Percentiles rank a stretch among this genome's conserved stretches.
These are phyloP conservation scores for Aphelenchoides avenae DNA, from an alignment of 1,140 invertebrate genomes.

Conservation along the genomic window DNA sequence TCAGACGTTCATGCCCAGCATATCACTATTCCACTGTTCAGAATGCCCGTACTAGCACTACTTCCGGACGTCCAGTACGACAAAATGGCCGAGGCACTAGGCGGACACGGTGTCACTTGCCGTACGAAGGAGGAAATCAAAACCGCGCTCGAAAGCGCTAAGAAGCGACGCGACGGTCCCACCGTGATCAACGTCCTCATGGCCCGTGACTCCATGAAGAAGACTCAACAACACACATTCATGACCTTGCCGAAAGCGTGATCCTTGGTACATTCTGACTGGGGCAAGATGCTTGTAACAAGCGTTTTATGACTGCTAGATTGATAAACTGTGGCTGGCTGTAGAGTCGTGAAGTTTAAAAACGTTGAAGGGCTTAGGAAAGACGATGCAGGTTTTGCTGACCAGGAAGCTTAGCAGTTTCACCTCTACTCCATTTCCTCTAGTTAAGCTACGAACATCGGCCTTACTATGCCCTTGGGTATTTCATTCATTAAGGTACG, in stretches of 20 bases:
- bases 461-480: no score
- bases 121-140: conserved; percentile 72
- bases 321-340: no score
- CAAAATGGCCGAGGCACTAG: conserved; percentile 79
- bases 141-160: conserved; percentile 68
- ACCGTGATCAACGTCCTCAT: conserved; percentile 86
- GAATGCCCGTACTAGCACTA: conserved; percentile 73
- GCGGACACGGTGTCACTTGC: conserved; percentile 74
- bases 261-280: no score
- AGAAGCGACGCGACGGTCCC: conserved; percentile 69
- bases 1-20: conserved; percentile 41
- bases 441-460: no score
- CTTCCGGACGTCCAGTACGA: conserved; percentile 77
- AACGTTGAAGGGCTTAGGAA: no score
- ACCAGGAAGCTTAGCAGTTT: no score
- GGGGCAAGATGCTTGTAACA: no score
- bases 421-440: no score
- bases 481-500: no score
- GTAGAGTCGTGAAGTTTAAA: no score
- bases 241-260: conserved; percentile 82
- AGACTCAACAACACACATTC: conserved; percentile 77
- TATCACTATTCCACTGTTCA: conserved; percentile 4
- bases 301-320: no score
- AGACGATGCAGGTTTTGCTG: no score
- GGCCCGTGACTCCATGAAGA: conserved; percentile 77